phyloP scores from a whole-genome alignment of 2,113 vertebrate genomes.

The Melanotaenia duboulayi region DNA sequence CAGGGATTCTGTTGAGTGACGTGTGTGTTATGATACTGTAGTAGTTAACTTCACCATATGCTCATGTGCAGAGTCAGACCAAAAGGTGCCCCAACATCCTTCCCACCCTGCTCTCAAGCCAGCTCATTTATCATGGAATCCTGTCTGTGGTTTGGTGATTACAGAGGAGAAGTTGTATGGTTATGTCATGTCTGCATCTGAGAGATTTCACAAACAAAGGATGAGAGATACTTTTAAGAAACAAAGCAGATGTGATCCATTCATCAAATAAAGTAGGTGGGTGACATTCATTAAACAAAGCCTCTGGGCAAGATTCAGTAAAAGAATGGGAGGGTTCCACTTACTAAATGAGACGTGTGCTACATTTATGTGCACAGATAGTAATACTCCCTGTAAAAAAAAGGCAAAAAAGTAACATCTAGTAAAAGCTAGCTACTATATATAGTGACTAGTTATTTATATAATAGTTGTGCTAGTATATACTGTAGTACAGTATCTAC shows the following conservation, averaged over 20 bases:
- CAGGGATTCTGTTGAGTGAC: constrained; percentile 10
- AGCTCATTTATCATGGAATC: constrained; percentile 16
- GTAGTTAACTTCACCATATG: constrained; percentile 25
- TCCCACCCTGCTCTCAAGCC: background rate
- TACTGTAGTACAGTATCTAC: no score
- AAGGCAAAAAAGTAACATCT: no score
- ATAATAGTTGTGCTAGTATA: no score
- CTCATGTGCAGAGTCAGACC: constrained; percentile 36
- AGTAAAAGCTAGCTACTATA: no score
- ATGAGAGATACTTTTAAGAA: constrained; percentile 13
- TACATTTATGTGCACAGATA: no score
- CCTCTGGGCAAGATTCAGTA: constrained; percentile 2
- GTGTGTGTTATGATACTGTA: constrained; percentile 11
- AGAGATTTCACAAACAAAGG: constrained; percentile 26
- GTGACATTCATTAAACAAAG: constrained; percentile 15
- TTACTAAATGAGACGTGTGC: no score
- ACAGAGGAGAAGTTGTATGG: background rate
- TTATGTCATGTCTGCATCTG: constrained; percentile 16
- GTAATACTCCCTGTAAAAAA: no score
- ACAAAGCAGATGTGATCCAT: constrained; percentile 14
- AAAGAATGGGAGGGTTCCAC: background rate
- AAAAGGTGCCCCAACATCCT: background rate
- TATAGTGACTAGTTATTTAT: no score
- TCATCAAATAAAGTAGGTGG: constrained; percentile 35
- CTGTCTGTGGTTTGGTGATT: constrained; percentile 21